Evolutionary conservation across 2,113 vertebrate genomes (phyloP).

Genomic region (Crotalus viridis): DNA sequence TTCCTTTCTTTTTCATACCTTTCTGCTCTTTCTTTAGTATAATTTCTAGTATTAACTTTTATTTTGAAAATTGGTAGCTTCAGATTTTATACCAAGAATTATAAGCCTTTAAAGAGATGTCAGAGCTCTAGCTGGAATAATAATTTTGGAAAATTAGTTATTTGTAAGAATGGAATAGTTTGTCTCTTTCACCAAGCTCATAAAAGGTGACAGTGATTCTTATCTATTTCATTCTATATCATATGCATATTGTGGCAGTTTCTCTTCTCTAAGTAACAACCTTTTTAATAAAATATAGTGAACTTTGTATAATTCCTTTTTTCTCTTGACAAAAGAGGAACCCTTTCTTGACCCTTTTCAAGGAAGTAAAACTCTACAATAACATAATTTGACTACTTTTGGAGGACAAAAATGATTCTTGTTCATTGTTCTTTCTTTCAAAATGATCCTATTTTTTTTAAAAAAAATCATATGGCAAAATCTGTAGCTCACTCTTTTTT

Average conservation of each 20-base stretch:
- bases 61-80: background rate
- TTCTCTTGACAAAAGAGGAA: background rate
- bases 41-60: background rate
- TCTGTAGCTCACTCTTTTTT: background rate
- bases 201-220: background rate
- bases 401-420: background rate
- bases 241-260: background rate
- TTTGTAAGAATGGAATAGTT: background rate
- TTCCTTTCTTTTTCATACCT: background rate
- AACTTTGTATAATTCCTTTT: background rate
- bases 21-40: background rate
- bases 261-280: background rate
- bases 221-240: background rate
- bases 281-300: background rate
- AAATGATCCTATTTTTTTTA: background rate
- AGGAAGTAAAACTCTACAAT: too few species aligned
- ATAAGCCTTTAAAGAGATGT: background rate
- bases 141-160: background rate
- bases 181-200: background rate
- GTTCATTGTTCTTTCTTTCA: background rate
- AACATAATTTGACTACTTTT: background rate
- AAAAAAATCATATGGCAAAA: constrained; percentile 23
- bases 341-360: background rate
- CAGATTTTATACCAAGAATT: background rate
- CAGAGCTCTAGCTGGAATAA: background rate